Evolutionary conservation across 2,797 vertebrate genomes (phyloP), one percentile per base, ranked within the genome.

Genomic region (Xenentodon cancila): DNA sequence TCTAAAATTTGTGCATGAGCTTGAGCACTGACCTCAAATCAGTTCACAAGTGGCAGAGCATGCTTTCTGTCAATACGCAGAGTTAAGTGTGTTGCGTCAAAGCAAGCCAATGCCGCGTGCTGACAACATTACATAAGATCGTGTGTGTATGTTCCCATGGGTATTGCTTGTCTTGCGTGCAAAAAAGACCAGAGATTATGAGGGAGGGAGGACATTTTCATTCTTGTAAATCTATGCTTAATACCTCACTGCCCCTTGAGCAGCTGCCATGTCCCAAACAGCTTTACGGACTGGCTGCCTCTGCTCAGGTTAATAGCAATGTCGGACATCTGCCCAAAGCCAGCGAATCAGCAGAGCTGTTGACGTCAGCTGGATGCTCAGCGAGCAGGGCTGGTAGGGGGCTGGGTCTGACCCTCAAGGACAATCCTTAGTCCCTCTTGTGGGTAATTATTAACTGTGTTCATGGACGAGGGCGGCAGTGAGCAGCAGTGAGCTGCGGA

Each of bases 211-310:
- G 79, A 84, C 69, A 77, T 90, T 86, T 84, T 86, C 68, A 84
- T 90, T 91, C 88, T 88, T 87, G 82, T 88, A 87, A 92, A 90
- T 90, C 89, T 85, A 84, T 55, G 84, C 81, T 85, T 93, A 91
- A 91, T 91, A 85, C 88, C 80, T 85, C 84, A 78, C 83, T 82
- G 82, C 77, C 83, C 83, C 88, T 89, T 86, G 88, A 92, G 89
- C 89, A 88, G 90, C 85, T 92, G 87, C 89, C 80, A 80, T 45
- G 44, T 88, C 79, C 84, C 71, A 51, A 91, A 85, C 88, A 80
- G 89, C 85, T 91, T 91, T 90, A 73, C 68, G 70, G 81, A 66
- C 15, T 61, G 61, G 60, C 68, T 54, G 78, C 68, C 74, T 84
- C 59, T 50, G 85, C 78, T 84, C 85, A 89, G 87, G 89, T 89